Evolutionary conservation across 2,113 vertebrate genomes (phyloP), one percentile per base, ranked within the genome.

Genomic region (Dunckerocampus dactyliophorus): DNA sequence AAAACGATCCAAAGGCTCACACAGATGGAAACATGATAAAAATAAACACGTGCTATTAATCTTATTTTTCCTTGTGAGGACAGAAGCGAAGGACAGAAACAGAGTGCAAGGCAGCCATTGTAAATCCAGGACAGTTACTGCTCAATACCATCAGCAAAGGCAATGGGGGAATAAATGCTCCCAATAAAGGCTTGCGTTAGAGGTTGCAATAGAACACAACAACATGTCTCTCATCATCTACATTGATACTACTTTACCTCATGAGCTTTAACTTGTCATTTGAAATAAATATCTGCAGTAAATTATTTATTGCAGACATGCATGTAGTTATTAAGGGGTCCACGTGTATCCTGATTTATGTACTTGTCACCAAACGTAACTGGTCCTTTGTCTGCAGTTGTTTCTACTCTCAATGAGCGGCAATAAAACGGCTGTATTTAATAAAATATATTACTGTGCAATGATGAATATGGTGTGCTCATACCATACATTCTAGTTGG

Each of bases 81-180:
- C 55, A 28, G n/a, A 46, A 63, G 43, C 22, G 11, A 52, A 71
- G 78, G 66, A 76, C 52, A 72, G 59, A 63, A 67, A 72, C 48
- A 48, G 59, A 71, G 63, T 47, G 31, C 57, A 56, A 53, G 50
- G 21, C 22, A 31, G 19, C 47, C 47, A 62, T 58, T 79, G 77
- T 88, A 87, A 87, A 89, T 89, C 77, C 67, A 75, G 63, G 75
- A 84, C 80, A 82, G 85, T 88, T 87, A 87, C 74, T 77, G 78
- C 76, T 80, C 49, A 75, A 77, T 86, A 83, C 72, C 69, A 84
- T 87, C 85, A 81, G 57, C 71, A 63, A 71, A 74, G 72, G 81
- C 83, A 86, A 80, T 87, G 75, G 77, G 82, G 80, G 84, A 78
- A 79, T 84, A 80, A 85, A 85, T 79, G 79, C 65, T 69, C 63